These are phyloP conservation scores for Nettapus auritus DNA, from an alignment of 2,113 vertebrate genomes.

Conservation along the genomic window DNA sequence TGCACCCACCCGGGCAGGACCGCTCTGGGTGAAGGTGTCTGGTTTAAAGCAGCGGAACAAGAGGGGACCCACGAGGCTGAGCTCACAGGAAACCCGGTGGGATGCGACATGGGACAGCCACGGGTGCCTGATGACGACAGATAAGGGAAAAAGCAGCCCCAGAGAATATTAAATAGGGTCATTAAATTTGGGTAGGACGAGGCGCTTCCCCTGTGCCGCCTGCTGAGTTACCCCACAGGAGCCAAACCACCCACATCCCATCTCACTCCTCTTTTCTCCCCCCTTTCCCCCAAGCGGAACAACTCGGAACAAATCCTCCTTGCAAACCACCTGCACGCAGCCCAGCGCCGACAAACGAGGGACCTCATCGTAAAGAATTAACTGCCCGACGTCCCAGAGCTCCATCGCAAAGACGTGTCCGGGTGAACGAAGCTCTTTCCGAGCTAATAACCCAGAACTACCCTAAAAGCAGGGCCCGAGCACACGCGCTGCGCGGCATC, in stretches of 20 bases:
- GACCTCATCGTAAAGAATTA: background rate
- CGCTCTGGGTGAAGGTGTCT: accelerated
- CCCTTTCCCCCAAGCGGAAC: background rate
- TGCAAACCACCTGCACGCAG: accelerated
- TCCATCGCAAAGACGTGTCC: accelerated
- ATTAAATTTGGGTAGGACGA: background rate
- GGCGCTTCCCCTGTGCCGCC: background rate
- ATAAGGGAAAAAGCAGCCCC: background rate
- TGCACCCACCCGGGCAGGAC: accelerated
- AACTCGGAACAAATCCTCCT: accelerated
- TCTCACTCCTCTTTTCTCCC: background rate
- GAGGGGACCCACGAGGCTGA: background rate
- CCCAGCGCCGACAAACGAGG: background rate
- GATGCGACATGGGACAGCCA: background rate
- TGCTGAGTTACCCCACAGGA: background rate
- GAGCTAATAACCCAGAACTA: accelerated
- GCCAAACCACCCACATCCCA: background rate
- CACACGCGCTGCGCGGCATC: background rate
- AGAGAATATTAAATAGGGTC: background rate
- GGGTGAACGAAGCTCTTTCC: background rate
- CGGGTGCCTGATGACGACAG: accelerated
- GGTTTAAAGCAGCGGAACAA: background rate
- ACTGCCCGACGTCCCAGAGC: background rate
- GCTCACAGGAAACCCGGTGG: background rate
- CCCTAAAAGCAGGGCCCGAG: background rate